A percentile compares a stretch with the other conserved stretches of the same genome.
phyloP scores from a whole-genome alignment of 2,888 invertebrate species.

The Gnatocerus cornutus region DNA sequence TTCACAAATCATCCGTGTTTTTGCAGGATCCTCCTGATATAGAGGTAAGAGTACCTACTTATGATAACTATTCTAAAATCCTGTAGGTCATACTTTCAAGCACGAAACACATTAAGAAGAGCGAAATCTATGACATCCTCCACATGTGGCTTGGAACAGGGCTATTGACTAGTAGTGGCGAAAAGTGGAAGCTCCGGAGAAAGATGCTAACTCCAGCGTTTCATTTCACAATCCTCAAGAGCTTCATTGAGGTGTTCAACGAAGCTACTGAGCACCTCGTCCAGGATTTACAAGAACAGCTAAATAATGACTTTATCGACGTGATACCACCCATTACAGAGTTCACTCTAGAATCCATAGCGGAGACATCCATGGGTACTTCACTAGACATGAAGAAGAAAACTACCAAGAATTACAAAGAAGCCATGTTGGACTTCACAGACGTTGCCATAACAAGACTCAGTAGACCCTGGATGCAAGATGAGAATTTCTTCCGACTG shows the following conservation, averaged over 20 bases:
- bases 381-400: background rate
- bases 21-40: conserved; percentile 29
- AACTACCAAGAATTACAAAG: conserved; percentile 1
- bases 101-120: conserved; percentile 32
- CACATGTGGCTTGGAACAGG: conserved; percentile 51
- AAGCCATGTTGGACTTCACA: conserved; percentile 1
- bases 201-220: conserved; percentile 57
- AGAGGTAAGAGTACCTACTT: too few species aligned
- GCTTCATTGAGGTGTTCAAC: conserved; percentile 52
- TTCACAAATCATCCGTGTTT: background rate
- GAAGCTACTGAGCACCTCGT: conserved; percentile 20
- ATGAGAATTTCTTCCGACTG: background rate
- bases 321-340: conserved; percentile 24
- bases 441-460: background rate
- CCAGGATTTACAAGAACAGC: background rate
- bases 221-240: conserved; percentile 53
- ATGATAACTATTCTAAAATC: background rate
- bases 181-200: conserved; percentile 52
- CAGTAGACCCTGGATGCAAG: conserved; percentile 1
- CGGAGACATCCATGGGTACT: conserved; percentile 8
- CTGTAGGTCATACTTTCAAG: conserved; percentile 19
- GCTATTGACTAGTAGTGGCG: conserved; percentile 48
- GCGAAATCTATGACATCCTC: conserved; percentile 29
- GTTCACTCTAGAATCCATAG: conserved; percentile 37
- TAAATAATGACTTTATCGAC: conserved; percentile 1